These are phyloP conservation scores for Florisuga fusca DNA, from an alignment of 2,797 vertebrate genomes.

Conservation along the genomic window DNA sequence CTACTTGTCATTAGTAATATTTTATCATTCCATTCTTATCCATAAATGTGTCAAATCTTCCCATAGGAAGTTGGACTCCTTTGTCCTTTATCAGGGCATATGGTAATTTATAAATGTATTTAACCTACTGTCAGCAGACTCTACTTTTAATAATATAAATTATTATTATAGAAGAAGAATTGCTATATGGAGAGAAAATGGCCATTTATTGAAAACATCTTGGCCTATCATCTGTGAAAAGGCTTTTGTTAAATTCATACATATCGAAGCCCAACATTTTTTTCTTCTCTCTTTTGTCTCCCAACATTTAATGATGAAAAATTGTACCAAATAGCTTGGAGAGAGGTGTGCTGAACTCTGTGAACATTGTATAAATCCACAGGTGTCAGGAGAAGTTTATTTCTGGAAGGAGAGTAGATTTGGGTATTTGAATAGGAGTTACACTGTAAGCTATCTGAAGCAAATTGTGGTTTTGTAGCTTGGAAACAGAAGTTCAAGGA, in stretches of 20 bases:
- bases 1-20: background rate
- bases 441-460: background rate
- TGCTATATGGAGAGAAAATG: background rate
- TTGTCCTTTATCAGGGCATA: background rate
- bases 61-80: background rate
- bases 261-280: background rate
- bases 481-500: background rate
- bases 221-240: background rate
- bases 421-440: background rate
- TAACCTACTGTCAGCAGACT: background rate
- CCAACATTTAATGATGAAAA: background rate
- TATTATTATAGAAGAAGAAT: background rate
- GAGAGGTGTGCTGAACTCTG: background rate
- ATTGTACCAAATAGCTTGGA: background rate
- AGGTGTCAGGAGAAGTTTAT: background rate
- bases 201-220: background rate
- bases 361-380: background rate
- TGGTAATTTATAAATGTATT: background rate
- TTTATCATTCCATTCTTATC: background rate
- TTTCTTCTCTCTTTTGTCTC: background rate
- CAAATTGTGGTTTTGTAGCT: background rate
- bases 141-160: background rate
- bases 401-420: background rate
- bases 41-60: background rate
- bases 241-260: background rate